These are phyloP conservation scores for Prenolepis imparis DNA, from an alignment of 2,888 invertebrate genomes.

Conservation along the genomic window DNA sequence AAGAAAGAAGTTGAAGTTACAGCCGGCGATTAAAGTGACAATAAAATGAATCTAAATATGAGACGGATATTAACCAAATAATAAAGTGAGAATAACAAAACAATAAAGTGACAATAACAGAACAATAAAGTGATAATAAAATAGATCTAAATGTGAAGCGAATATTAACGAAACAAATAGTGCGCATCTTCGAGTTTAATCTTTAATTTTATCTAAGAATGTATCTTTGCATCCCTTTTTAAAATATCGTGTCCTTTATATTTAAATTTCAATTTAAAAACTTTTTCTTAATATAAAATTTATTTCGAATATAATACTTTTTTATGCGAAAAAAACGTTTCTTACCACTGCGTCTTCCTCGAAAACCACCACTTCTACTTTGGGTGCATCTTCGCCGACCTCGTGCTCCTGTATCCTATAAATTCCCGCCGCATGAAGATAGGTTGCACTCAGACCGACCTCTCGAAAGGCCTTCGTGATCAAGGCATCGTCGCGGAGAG, in stretches of 20 bases:
- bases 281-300: neutral
- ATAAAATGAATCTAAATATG: slow-evolving; percentile 8
- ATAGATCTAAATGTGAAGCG: slow-evolving; percentile 9
- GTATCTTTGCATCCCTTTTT: neutral
- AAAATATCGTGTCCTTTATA: neutral
- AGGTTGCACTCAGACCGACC: slow-evolving; percentile 86
- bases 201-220: neutral
- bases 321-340: neutral
- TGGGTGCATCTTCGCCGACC: slow-evolving; percentile 80
- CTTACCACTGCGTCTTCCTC: slow-evolving; percentile 86
- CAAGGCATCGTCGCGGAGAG: slow-evolving; percentile 86
- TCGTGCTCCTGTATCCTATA: slow-evolving; percentile 85
- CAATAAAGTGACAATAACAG: neutral
- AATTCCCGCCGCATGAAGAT: slow-evolving; percentile 87
- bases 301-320: neutral
- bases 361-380: slow-evolving; percentile 87
- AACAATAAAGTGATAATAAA: slow-evolving; percentile 11
- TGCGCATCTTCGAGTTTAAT: neutral
- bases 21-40: neutral
- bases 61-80: neutral
- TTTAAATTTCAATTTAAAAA: neutral
- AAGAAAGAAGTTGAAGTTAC: slow-evolving; percentile 15
- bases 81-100: neutral
- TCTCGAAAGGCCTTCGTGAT: slow-evolving; percentile 87
- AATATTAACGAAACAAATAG: neutral